phyloP scores from a whole-genome alignment of 2,888 invertebrate species.

The Tachystola acroxantha region DNA sequence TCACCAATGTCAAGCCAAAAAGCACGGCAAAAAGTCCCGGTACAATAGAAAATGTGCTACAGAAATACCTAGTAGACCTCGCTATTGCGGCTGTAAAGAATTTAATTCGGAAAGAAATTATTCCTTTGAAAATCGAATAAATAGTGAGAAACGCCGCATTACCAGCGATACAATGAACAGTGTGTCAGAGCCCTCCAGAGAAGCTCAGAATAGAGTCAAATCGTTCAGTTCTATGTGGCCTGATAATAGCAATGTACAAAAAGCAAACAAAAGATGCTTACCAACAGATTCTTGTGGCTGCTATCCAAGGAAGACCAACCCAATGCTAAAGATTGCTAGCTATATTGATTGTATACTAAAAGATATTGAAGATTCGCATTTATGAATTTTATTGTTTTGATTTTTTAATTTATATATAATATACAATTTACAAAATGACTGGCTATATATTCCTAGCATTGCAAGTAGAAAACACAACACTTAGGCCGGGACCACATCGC shows the following conservation, averaged over 20 bases:
- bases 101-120: constrained; percentile 27
- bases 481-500: too few species aligned
- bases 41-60: neutral
- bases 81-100: constrained; percentile 13
- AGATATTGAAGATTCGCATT: constrained; percentile 35
- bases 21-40: neutral
- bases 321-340: constrained; percentile 48
- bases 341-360: constrained; percentile 49
- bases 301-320: constrained; percentile 33
- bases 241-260: constrained; percentile 13
- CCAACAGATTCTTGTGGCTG: constrained; percentile 27
- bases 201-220: constrained; percentile 8
- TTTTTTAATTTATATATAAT: constrained; percentile 12
- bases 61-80: neutral
- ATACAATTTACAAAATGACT: neutral
- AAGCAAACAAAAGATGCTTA: constrained; percentile 11
- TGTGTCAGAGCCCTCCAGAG: constrained; percentile 16
- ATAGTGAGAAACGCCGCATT: constrained; percentile 12
- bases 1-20: constrained; percentile 10
- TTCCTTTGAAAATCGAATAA: constrained; percentile 18
- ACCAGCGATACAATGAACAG: constrained; percentile 30
- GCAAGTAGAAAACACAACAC: neutral
- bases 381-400: constrained; percentile 21
- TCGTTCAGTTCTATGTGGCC: constrained; percentile 26
- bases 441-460: neutral